These are phyloP conservation scores for Todiramphus chloris DNA, from an alignment of 2,113 vertebrate genomes.

Conservation along the genomic window DNA sequence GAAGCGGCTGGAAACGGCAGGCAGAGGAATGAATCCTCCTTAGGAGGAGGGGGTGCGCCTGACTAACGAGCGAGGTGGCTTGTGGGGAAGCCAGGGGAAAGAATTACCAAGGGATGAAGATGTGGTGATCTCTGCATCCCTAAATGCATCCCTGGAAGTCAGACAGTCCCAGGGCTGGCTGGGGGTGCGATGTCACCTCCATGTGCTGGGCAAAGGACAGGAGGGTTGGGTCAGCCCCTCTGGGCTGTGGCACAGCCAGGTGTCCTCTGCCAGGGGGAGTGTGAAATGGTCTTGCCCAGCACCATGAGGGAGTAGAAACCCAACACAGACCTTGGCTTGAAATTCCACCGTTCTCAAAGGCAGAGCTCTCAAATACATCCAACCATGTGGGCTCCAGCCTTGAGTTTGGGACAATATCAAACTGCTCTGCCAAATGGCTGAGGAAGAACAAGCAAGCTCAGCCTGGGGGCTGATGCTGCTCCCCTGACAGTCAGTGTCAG, in stretches of 20 bases:
- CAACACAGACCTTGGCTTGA: not conserved
- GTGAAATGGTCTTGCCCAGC: not conserved
- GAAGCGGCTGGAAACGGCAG: not conserved
- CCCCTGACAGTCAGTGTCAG: rapidly evolving
- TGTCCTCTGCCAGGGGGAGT: not conserved
- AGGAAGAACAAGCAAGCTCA: not conserved
- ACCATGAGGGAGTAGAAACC: not conserved
- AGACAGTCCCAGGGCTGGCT: not conserved
- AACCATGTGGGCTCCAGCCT: rapidly evolving
- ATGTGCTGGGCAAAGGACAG: rapidly evolving
- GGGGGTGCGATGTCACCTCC: not conserved
- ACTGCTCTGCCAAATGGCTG: not conserved
- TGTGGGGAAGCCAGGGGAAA: not conserved
- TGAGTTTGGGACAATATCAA: not conserved
- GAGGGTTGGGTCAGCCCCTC: not conserved
- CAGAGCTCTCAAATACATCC: too few relatives aligned
- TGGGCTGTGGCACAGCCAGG: not conserved
- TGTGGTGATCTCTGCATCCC: not conserved
- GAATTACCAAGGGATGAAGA: not conserved
- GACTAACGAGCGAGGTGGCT: not conserved
- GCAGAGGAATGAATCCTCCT: not conserved
- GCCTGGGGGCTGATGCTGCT: not conserved
- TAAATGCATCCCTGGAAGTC: not conserved
- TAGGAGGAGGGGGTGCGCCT: not conserved
- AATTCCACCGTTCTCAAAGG: not conserved